Evolutionary conservation across 2,797 vertebrate species (phyloP), one percentile per base, ranked within the genome.

Genomic region (Ptychobarbus kaznakovi): DNA sequence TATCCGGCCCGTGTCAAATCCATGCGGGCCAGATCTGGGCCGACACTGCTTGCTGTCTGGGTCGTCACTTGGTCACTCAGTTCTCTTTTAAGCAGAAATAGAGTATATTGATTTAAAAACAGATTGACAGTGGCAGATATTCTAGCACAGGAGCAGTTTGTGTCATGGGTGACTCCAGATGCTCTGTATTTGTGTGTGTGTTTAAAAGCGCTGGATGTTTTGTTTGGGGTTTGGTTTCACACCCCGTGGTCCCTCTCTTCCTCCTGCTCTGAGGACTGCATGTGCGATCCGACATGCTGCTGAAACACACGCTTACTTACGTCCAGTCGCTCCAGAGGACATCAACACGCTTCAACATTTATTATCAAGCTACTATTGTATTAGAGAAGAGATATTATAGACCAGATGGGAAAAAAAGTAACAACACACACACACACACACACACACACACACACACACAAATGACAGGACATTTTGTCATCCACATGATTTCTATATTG

Each of bases 171-270:
- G 80, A 82, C 86, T 90, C 89, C 91, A 90, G 88, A 91, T 91
- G 90, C 90, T 81, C 66, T 79, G 81, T 83, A 32, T 87, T 42
- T 81, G 40, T 82, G 80, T 84, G 51, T 87, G 61, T 28, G 40
- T 68, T 65, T 69, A 72, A 83, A 66, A 49, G 11, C 12, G 66
- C 82, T 86, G 84, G 51, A 46, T 86, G 85, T 90, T 91, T 89
- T 88, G 86, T 87, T 89, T 89, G 83, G 87, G 85, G 84, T 91
- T 91, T 72, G 38, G 53, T 91, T 92, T 91, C 87, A 91, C 88
- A 87, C 88, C 86, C 87, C 81, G 85, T 80, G 63, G 84, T 80
- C 81, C 79, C 32, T 56, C 42, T 84, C 72, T 80, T 81, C 70
- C 53, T 86, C 35, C 49, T 51, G 70, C 72, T 75, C 65, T 66